Evolutionary conservation across 2,888 invertebrate species (phyloP), one percentile per base, ranked within the genome.

Genomic region (Eristalis pertinax): DNA sequence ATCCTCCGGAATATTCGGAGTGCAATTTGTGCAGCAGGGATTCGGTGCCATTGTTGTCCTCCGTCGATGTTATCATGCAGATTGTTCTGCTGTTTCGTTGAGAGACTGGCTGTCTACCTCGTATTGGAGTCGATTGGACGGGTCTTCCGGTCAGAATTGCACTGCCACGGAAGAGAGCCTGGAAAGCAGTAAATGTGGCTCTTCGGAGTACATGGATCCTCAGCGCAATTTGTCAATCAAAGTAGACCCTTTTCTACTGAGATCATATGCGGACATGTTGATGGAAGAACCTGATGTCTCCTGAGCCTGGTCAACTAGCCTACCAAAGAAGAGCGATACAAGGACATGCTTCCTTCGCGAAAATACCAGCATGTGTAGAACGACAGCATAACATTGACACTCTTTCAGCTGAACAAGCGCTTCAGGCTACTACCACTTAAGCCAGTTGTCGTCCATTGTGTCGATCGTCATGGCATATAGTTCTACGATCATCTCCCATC

Each of bases 11-110:
- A 76, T 73, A 78, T 82, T 74, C 22, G 70, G 65, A 80, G 64
- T 84, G 87, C 87, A 87, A 83, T 83, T 87, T 83, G 83, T 87
- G 50, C 50, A 50, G 74, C 68, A 70, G 78, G 72, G 78, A 75
- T 63, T 86, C 74, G 62, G 73, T 80, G 87, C 76, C 87, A 77
- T 84, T 84, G 84, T 84, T 86, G 86, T 86, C 78, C 72, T 79
- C 62, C 64, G 63, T n/a, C 32, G 75, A 67, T 78, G 70, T 79
- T 83, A 79, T 83, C 86, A 32, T 32, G 32, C 32, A 32, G 32
- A 32, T 32, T 5, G 4, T 5, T 8, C 4, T n/a, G 19, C n/a
- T 7, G 50, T n/a, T 19, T 38, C 38, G 43, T 0, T 43, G 4
- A 1, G n/a, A 43, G 43, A 8, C 4, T 1, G 43, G 15, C n/a